Evolutionary conservation across 2,888 invertebrate species (phyloP), one percentile per base, ranked within the genome.

Genomic region (Norana najaformis): DNA sequence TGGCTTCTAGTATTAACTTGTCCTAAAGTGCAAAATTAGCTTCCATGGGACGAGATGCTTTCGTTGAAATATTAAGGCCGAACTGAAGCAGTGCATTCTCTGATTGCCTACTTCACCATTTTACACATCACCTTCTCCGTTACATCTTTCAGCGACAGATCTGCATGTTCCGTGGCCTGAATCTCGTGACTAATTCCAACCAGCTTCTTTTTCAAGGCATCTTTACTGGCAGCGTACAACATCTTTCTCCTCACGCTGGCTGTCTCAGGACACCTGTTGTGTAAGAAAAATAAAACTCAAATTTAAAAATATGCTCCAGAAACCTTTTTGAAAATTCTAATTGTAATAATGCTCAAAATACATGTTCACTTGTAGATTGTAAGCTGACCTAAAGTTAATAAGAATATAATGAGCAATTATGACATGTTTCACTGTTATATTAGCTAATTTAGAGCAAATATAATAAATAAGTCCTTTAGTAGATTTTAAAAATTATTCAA

Each of bases 201-300:
- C 83, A 91, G 41, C 89, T 91, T 91, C 83, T 90, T 91, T 90
- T 90, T 91, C 47, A 91, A 39, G 36, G 91, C 91, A 38, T 91
- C 91, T 69, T 91, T 91, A 88, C 90, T 90, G 14, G 91, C 85
- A 16, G 91, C 91, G 35, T 90, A 90, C 83, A 91, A n/a, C 91
- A 91, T 91, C 90, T 91, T 91, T 30, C 85, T 37, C 47, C 89
- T 47, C 35, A 90, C 83, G 36, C 89, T 69, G 47, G 91, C 91
- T 18, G 83, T 89, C 18, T 91, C 91, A 34, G 91, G 91, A 82
- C 90, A 90, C 91, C 91, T 91, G 23, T 69, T 69, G 69, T 69
- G 69, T n/a, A n/a, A 69, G 69, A 69, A 69, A 69, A 20, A 47
- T 47, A 23, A 69, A 69, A 69, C n/a, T 53, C 13, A 1, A 30